These are phyloP conservation scores for Hypotaenidia okinawae DNA, from an alignment of 2,797 vertebrate genomes.

Conservation along the genomic window DNA sequence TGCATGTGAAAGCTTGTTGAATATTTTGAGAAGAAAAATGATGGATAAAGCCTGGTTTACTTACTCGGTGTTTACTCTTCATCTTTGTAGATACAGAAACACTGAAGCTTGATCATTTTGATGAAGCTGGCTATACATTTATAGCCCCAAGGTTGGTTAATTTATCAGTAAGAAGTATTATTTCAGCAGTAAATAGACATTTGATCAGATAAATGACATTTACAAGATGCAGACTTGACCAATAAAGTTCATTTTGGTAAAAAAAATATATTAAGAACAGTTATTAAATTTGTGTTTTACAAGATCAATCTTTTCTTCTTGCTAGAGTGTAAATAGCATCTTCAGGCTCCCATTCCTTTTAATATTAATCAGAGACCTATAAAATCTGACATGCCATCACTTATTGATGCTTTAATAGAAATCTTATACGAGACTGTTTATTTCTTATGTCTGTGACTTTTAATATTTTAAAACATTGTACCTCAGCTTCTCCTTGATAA, in stretches of 20 bases:
- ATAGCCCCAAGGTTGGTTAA: slow-evolving; percentile 92
- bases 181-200: neutral
- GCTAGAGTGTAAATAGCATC: neutral
- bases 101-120: slow-evolving; percentile 88
- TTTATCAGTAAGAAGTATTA: neutral
- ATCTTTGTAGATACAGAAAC: slow-evolving; percentile 86
- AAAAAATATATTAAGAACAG: neutral
- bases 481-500: neutral
- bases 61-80: slow-evolving; percentile 42
- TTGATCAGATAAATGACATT: neutral
- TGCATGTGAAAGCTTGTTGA: neutral
- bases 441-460: neutral
- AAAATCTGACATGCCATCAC: neutral
- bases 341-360: neutral
- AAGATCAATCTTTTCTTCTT: neutral
- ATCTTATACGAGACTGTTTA: neutral
- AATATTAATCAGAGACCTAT: neutral
- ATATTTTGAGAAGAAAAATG: neutral
- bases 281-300: neutral
- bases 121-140: slow-evolving; percentile 91
- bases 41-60: neutral
- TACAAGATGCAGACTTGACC: neutral
- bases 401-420: neutral
- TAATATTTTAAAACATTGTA: neutral
- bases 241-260: neutral